phyloP scores from a whole-genome alignment of 2,797 vertebrate species.

The Gadopsis bispinosus region DNA sequence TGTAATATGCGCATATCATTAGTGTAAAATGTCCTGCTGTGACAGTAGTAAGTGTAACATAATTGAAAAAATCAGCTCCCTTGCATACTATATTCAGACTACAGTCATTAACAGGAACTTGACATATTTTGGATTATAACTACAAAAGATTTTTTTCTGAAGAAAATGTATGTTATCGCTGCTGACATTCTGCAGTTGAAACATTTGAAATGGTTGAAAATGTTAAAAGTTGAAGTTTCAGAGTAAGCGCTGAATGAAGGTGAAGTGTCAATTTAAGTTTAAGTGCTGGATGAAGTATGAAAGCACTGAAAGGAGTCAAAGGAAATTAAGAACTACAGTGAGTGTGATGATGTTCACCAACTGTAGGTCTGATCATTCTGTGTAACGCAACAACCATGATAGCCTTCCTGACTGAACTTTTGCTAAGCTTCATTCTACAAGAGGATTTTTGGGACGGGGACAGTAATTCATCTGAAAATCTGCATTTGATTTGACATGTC shows the following conservation, averaged over 20 bases:
- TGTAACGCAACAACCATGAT: not conserved
- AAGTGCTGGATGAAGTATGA: not conserved
- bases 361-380: too few relatives aligned
- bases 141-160: not conserved
- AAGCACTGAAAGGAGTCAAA: not conserved
- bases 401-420: not conserved
- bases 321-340: too few relatives aligned
- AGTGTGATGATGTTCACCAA: too few relatives aligned
- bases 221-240: not conserved
- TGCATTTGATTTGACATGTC: conserved; percentile 36
- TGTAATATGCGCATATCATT: not conserved
- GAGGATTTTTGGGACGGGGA: conserved; percentile 6
- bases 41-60: not conserved
- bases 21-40: not conserved
- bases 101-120: not conserved
- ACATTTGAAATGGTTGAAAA: not conserved
- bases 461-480: conserved; percentile 8
- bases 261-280: not conserved
- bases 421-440: conserved; percentile 8
- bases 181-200: not conserved
- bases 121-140: not conserved
- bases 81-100: too few relatives aligned
- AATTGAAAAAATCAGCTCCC: not conserved
- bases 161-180: not conserved
- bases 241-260: not conserved